Base-by-base conservation (phyloP, 2,888 invertebrate species). In the Caradrina kadenii region DNA sequence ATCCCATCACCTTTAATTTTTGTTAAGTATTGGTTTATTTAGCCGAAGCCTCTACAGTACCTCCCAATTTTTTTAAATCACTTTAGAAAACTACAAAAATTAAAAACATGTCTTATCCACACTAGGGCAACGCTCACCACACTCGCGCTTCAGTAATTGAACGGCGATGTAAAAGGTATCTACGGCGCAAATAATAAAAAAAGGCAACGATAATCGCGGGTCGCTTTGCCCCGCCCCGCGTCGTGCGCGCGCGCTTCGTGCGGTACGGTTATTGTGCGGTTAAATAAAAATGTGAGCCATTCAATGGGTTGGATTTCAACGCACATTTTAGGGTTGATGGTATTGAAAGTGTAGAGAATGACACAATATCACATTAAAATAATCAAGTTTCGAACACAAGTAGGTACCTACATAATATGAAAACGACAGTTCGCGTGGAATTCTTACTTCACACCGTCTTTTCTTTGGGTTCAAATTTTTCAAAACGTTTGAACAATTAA, bases 151-250 rank as follows among this genome's bases (percentile, higher is more conserved):
- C 93, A 87, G 94, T 95, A 95, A 95, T 95, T 95, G 95, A 95
- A 95, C 95, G 94, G 93, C 94, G 93, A 94, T 95, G 95, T 95
- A 94, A 95, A 95, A 95, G 94, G 94, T 93, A 94, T 95, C 95
- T 94, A 95, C 95, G 94, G 90, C 86, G 91, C 93, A 93, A 94
- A 93, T 91, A 94, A 93, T 88, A 93, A 93, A 93, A 88, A 88
- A 92, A 92, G 88, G 84, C 87, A 86, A 86, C 88, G 88, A 93
- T 94, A 95, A 95, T 95, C 94, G 94, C 93, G 86, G 93, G 92
- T 92, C 92, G 93, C 91, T 87, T 87, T 88, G 89, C 89, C 89
- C 93, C 92, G 92, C 93, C 92, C 91, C 86, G 88, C 85, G 82
- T 83, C 87, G 87, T 87, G 87, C 89, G 84, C 84, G 84, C 83